A percentile compares a stretch with the other conserved stretches of the same genome.
Conservation (phyloP, 2,113 vertebrate species). For the Rhea pennata region DNA sequence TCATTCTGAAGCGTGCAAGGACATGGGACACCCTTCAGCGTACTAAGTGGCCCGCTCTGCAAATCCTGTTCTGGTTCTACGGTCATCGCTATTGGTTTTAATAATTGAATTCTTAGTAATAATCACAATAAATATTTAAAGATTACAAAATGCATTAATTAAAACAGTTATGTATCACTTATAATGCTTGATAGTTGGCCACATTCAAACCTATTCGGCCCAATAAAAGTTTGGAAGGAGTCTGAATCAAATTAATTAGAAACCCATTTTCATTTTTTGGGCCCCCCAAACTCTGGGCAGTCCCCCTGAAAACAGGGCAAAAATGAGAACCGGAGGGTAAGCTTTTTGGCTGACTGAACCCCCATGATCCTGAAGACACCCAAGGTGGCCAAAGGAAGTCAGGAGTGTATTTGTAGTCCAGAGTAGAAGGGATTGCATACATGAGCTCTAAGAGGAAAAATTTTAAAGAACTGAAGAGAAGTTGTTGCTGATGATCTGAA, state of each 20-base stretch:
- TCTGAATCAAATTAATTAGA: background rate
- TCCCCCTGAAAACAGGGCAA: background rate
- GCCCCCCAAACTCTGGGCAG: background rate
- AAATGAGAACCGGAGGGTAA: background rate
- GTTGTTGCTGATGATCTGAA: background rate
- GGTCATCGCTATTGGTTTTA: background rate
- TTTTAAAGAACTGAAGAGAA: background rate
- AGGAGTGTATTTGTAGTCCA: background rate
- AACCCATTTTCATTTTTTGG: background rate
- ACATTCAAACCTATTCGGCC: background rate
- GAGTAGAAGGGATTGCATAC: background rate
- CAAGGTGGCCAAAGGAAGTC: background rate
- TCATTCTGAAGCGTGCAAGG: background rate
- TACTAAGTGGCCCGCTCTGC: background rate
- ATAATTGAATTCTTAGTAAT: background rate
- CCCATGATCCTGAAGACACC: background rate
- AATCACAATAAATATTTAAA: background rate
- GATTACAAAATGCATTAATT: background rate
- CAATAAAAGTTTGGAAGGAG: background rate
- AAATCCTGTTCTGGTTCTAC: fast-evolving
- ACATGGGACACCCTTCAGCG: background rate
- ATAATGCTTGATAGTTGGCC: background rate
- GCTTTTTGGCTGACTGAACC: background rate
- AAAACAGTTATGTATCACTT: background rate
- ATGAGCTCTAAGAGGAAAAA: background rate